phyloP scores from a whole-genome alignment of 2,113 vertebrate genomes.

The Laterallus jamaicensis region DNA sequence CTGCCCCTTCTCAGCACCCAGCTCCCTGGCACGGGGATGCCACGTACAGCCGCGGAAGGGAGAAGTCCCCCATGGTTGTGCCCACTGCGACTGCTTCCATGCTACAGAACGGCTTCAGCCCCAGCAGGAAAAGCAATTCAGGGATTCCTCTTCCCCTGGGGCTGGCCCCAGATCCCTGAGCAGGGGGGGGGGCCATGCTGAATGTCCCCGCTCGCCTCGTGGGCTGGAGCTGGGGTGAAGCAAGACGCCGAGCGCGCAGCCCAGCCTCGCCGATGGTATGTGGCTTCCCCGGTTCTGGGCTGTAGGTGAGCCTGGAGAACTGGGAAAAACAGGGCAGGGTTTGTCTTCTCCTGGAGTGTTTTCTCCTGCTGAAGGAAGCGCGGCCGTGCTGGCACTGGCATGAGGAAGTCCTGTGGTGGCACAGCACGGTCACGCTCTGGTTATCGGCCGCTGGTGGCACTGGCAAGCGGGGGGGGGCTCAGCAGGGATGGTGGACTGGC shows the following conservation, averaged over 20 bases:
- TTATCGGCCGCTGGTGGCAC: background rate
- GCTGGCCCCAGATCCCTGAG: rapidly evolving
- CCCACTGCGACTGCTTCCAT: rapidly evolving
- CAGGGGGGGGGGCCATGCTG: background rate
- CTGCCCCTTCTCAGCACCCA: background rate
- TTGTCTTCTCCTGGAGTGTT: background rate
- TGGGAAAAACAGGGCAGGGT: background rate
- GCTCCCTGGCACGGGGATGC: background rate
- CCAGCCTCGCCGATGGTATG: background rate
- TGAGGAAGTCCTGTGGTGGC: rapidly evolving
- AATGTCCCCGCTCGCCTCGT: rapidly evolving
- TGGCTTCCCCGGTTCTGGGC: background rate
- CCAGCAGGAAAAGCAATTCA: background rate
- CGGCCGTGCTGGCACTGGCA: background rate
- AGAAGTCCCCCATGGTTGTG: rapidly evolving
- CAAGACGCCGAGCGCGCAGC: background rate
- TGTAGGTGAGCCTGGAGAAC: background rate
- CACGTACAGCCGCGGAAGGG: rapidly evolving
- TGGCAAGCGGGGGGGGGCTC: background rate
- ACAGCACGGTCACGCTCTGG: rapidly evolving
- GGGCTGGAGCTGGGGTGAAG: background rate
- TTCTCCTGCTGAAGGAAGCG: background rate
- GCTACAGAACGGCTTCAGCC: rapidly evolving
- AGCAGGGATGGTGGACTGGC: background rate
- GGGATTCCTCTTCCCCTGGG: background rate